phyloP scores from a whole-genome alignment of 2,113 vertebrate species.

The Tamias sibiricus region DNA sequence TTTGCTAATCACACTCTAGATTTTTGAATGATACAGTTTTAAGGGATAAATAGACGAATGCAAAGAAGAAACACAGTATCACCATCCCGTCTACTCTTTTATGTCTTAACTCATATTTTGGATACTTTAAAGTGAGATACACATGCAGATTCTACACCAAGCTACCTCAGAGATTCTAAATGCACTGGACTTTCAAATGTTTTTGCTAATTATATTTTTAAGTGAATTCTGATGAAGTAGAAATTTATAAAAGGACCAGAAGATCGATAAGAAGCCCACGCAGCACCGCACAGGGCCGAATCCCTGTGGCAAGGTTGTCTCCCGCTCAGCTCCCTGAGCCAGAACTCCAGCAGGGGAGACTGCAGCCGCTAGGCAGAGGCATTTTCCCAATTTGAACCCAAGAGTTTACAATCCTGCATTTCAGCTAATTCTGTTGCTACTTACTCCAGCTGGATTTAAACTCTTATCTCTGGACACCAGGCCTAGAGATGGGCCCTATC shows the following conservation, averaged over 20 bases:
- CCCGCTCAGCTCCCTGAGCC: not conserved
- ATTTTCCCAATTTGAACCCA: conserved; percentile 79
- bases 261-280: not conserved
- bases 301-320: conserved; percentile 59
- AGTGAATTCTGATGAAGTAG: conserved; percentile 50
- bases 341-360: conserved; percentile 74
- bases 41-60: not conserved
- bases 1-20: rapidly evolving
- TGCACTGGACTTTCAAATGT: conserved; percentile 71
- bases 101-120: not conserved
- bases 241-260: conserved; percentile 46
- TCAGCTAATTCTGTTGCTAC: conserved; percentile 84
- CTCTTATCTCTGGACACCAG: conserved; percentile 87
- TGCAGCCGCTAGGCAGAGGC: conserved; percentile 81
- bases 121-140: conserved; percentile 63
- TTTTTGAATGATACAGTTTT: not conserved
- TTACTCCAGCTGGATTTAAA: conserved; percentile 86
- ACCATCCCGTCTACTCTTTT: not conserved
- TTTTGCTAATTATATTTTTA: conserved; percentile 37
- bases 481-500: conserved; percentile 86
- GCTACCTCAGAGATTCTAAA: conserved; percentile 65
- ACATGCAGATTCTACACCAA: conserved; percentile 26
- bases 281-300: not conserved
- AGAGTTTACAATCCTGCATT: conserved; percentile 82
- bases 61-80: not conserved